These are phyloP conservation scores for Stomatorhinus ivindoensis DNA, from an alignment of 2,113 vertebrate species.

Conservation along the genomic window DNA sequence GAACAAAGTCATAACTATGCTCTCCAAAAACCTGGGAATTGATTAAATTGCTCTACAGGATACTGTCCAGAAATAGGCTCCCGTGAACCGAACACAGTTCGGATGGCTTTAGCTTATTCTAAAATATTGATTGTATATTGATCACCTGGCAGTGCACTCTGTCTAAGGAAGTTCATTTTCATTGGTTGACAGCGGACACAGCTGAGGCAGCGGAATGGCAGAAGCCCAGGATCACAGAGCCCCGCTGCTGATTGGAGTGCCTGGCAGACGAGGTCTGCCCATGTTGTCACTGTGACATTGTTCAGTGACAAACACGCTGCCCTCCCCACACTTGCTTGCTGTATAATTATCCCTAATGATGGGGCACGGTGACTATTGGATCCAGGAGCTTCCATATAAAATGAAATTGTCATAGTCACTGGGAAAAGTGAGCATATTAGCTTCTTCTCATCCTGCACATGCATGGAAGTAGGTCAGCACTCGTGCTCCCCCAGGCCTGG, in stretches of 20 bases:
- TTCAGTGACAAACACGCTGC: background rate
- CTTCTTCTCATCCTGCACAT: background rate
- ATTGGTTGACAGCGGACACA: background rate
- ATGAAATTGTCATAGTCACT: constrained; percentile 3
- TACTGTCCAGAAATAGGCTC: background rate
- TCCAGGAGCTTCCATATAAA: background rate
- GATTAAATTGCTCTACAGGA: background rate
- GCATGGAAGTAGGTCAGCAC: background rate
- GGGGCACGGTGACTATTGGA: background rate
- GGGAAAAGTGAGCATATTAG: background rate
- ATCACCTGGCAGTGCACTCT: background rate
- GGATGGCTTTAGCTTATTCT: background rate
- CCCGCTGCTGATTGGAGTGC: background rate
- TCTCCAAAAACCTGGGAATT: background rate
- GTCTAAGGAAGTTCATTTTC: background rate
- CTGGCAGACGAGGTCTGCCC: background rate
- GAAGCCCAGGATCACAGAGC: background rate
- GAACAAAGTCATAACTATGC: background rate
- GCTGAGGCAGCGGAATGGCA: background rate
- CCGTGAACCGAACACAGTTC: background rate
- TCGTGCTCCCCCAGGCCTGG: background rate
- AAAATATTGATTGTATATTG: background rate
- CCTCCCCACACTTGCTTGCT: background rate
- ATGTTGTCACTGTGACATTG: background rate
- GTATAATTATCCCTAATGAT: constrained; percentile 10